These are phyloP conservation scores for Eulithis testata DNA, from an alignment of 2,888 invertebrate species.

Conservation along the genomic window DNA sequence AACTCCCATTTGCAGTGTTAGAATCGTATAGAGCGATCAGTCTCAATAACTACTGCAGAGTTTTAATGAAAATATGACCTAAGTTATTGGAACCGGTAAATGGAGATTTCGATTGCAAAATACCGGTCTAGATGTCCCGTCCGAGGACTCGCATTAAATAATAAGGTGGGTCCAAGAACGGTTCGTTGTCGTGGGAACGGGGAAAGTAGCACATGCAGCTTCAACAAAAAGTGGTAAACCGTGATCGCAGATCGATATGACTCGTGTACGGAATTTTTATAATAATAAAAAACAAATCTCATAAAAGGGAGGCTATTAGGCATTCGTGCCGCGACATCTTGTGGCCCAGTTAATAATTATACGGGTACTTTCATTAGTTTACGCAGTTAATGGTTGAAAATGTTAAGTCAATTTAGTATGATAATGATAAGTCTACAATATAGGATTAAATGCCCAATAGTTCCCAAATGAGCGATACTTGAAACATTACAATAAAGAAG, in stretches of 20 bases:
- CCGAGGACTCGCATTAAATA: conserved; percentile 1
- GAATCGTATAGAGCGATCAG: background rate
- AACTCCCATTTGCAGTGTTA: conserved; percentile 4
- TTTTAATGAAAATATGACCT: background rate
- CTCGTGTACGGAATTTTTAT: conserved; percentile 69
- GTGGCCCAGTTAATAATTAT: conserved; percentile 79
- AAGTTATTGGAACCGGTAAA: conserved; percentile 5
- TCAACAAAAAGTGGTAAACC: conserved; percentile 74
- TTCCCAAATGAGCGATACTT: conserved; percentile 77
- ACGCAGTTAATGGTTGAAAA: conserved; percentile 84
- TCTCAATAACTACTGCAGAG: conserved; percentile 3
- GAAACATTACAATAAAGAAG: conserved; percentile 52
- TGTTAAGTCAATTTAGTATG: conserved; percentile 84
- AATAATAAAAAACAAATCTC: conserved; percentile 64
- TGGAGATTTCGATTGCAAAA: conserved; percentile 1
- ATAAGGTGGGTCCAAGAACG: conserved; percentile 1
- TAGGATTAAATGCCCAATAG: conserved; percentile 86
- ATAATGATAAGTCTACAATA: conserved; percentile 83
- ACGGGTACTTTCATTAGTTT: conserved; percentile 80
- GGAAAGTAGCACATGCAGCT: conserved; percentile 72
- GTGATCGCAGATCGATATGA: conserved; percentile 76
- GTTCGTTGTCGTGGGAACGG: conserved; percentile 34
- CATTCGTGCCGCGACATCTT: conserved; percentile 82
- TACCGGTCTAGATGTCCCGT: background rate
- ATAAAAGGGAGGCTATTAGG: conserved; percentile 82